A percentile compares a stretch with the other conserved stretches of the same genome.
Evolutionary conservation across 2,888 invertebrate genomes (phyloP).

Genomic region (Sinhomidia bicolor): DNA sequence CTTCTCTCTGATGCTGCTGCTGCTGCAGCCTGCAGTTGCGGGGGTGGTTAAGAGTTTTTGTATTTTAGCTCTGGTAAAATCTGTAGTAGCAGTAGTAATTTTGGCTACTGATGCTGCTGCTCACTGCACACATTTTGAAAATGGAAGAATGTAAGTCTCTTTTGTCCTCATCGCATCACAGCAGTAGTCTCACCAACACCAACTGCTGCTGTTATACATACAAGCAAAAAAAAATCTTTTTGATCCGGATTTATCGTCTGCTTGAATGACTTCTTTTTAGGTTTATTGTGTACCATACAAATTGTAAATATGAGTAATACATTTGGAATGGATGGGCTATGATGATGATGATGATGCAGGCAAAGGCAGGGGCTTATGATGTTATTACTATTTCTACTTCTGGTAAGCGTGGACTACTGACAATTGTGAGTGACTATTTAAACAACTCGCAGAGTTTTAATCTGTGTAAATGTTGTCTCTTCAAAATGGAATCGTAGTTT

Average conservation of each 20-base stretch:
- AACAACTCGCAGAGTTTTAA: no score
- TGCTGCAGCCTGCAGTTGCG: no score
- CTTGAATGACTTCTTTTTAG: slow-evolving; percentile 63
- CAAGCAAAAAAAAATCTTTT: slow-evolving; percentile 53
- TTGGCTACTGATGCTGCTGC: no score
- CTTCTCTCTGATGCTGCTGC: background rate
- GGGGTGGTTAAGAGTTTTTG: no score
- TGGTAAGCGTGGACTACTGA: no score
- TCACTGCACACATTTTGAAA: no score
- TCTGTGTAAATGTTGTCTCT: no score
- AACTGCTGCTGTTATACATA: slow-evolving; percentile 9
- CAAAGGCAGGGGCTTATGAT: background rate
- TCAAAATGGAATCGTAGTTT: no score
- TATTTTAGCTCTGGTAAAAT: no score
- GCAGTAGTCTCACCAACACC: slow-evolving; percentile 42
- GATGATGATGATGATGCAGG: background rate
- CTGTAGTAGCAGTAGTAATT: background rate
- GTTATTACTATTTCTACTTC: no score
- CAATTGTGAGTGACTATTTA: no score
- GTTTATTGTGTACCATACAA: background rate
- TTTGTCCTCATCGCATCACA: slow-evolving; percentile 56
- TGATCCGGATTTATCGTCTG: slow-evolving; percentile 69
- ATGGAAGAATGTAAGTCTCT: slow-evolving; percentile 31
- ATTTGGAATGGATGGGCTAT: background rate
- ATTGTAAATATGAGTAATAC: background rate